phyloP scores from a whole-genome alignment of 1,140 invertebrate species.

The Protaetia brevitarsis region DNA sequence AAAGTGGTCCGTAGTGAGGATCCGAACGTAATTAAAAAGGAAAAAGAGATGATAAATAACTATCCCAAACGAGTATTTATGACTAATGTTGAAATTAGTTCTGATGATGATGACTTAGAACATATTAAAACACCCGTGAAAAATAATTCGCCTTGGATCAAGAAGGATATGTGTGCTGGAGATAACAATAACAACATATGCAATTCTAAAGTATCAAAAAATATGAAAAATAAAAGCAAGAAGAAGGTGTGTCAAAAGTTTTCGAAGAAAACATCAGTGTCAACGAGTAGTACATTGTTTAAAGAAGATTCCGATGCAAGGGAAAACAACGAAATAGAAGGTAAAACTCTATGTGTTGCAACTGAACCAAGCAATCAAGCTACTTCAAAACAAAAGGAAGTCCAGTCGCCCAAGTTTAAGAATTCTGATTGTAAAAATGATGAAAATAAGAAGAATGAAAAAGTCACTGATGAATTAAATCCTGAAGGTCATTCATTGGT shows the following conservation, averaged over 20 bases:
- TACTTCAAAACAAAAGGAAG: no score
- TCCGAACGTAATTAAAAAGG: conserved; percentile 23
- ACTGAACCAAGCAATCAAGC: no score
- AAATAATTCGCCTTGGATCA: not conserved
- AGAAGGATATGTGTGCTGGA: not conserved
- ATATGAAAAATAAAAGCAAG: not conserved
- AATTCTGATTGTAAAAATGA: no score
- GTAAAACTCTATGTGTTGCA: no score
- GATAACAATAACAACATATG: not conserved
- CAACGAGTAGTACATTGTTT: no score
- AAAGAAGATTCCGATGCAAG: no score
- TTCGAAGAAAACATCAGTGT: no score
- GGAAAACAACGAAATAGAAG: no score
- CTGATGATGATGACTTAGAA: conserved; percentile 16
- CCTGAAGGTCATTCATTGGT: no score
- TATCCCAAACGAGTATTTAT: conserved; percentile 28
- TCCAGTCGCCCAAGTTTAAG: no score
- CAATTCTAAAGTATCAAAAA: not conserved
- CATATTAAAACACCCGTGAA: not conserved
- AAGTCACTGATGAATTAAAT: not conserved
- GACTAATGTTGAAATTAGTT: conserved; percentile 24
- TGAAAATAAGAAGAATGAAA: no score
- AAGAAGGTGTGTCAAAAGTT: not conserved
- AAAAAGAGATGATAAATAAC: conserved; percentile 28
- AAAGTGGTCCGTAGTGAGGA: conserved; percentile 29